phyloP scores from a whole-genome alignment of 2,113 vertebrate species.

The Ochotona curzoniae region DNA sequence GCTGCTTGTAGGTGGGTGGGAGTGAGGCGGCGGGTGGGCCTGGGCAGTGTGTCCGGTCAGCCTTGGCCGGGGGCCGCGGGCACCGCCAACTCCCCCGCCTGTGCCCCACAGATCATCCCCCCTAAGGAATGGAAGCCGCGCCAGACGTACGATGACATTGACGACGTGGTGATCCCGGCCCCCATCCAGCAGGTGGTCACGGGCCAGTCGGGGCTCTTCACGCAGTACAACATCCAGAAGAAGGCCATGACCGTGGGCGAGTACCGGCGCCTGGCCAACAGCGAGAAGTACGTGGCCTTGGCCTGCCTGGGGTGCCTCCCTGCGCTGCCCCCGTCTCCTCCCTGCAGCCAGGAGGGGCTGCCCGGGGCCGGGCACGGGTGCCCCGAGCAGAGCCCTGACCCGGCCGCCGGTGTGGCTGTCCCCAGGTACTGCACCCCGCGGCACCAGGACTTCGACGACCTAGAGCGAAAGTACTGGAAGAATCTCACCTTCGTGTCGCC shows the following conservation, averaged over 20 bases:
- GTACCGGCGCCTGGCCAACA: constrained; percentile 89
- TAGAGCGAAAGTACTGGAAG: constrained; percentile 99
- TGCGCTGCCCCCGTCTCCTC: too few relatives aligned
- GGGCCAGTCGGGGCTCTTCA: constrained; percentile 90
- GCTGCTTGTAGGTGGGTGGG: too few relatives aligned
- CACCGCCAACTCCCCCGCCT: fast-evolving
- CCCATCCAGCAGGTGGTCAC: constrained; percentile 92
- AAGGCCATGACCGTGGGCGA: constrained; percentile 91
- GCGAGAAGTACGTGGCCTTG: constrained; percentile 86
- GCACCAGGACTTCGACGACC: constrained; percentile 97
- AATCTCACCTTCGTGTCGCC: constrained; percentile 97
- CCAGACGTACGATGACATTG: constrained; percentile 88
- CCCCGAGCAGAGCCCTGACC: not conserved
- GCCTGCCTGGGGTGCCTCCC: too few relatives aligned
- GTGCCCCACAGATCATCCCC: constrained; percentile 86
- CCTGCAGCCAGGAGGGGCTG: too few relatives aligned
- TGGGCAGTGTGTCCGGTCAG: too few relatives aligned
- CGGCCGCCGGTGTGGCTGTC: not conserved
- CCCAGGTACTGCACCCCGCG: constrained; percentile 96
- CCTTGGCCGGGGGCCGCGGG: too few relatives aligned
- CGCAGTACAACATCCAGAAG: constrained; percentile 92
- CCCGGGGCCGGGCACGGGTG: fast-evolving
- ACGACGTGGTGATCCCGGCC: constrained; percentile 90
- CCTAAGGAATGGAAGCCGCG: constrained; percentile 90
- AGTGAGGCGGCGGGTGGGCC: too few relatives aligned